phyloP scores from a whole-genome alignment of 1,140 invertebrate genomes.

The Rhagoletis zephyria region DNA sequence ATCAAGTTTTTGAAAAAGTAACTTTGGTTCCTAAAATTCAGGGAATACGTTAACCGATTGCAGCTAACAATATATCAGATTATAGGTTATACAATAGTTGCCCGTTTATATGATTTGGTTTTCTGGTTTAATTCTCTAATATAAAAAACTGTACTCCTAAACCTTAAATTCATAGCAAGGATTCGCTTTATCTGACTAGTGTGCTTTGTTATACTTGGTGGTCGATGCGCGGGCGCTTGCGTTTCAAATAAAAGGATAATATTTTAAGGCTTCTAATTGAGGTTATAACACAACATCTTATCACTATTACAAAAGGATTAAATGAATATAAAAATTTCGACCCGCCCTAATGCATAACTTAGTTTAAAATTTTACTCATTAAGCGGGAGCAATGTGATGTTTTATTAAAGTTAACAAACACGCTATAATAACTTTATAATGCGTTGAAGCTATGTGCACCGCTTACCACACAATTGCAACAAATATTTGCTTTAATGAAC shows the following conservation, averaged over 20 bases:
- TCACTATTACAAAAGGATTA: too few relatives aligned
- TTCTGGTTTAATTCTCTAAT: too few relatives aligned
- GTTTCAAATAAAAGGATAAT: background rate
- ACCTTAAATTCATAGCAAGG: background rate
- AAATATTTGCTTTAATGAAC: conserved; percentile 47
- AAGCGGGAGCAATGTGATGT: background rate
- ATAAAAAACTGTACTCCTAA: background rate
- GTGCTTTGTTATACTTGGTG: background rate
- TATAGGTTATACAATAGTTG: too few relatives aligned
- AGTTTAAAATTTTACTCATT: background rate
- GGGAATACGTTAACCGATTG: too few relatives aligned
- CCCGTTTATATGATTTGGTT: too few relatives aligned
- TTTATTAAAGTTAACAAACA: conserved; percentile 29
- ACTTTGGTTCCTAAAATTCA: too few relatives aligned
- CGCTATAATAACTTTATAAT: conserved; percentile 39
- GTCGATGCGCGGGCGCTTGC: too few relatives aligned
- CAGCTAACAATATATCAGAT: too few relatives aligned
- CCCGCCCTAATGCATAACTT: too few relatives aligned
- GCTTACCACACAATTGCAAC: conserved; percentile 26
- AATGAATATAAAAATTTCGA: too few relatives aligned
- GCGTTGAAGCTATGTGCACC: background rate
- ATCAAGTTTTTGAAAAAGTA: too few relatives aligned
- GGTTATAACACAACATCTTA: too few relatives aligned
- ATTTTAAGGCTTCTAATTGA: background rate
- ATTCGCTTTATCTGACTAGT: background rate